phyloP scores from a whole-genome alignment of 1,140 invertebrate genomes.

The Nomia melanderi region DNA sequence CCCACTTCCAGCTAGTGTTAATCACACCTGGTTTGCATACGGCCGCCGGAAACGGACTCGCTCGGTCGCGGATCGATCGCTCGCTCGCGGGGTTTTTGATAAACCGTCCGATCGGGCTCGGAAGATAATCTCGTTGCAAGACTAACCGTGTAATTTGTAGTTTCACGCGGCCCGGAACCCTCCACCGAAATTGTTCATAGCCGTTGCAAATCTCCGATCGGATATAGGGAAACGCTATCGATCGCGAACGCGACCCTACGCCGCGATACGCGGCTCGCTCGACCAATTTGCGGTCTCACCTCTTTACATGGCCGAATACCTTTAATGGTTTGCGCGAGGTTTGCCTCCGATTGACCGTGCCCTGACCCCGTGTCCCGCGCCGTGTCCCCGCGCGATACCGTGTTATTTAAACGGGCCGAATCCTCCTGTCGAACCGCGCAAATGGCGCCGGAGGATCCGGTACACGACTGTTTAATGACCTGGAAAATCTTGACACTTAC shows the following conservation, averaged over 20 bases:
- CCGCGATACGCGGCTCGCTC: not conserved
- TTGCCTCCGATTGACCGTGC: not conserved
- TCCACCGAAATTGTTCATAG: slow-evolving; percentile 18
- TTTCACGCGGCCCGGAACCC: not conserved
- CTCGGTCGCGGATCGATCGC: too few species aligned
- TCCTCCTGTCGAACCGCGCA: not conserved
- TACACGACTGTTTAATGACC: too few species aligned
- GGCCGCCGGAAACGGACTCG: too few species aligned
- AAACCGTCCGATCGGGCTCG: not conserved
- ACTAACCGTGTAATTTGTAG: slow-evolving; percentile 17
- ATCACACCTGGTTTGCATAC: not conserved
- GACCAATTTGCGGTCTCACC: slow-evolving; percentile 22
- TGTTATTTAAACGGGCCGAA: not conserved
- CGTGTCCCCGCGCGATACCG: not conserved
- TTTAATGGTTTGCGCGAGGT: slow-evolving; percentile 18
- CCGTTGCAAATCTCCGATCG: slow-evolving; percentile 34
- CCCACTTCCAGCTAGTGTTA: not conserved
- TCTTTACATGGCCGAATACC: slow-evolving; percentile 16
- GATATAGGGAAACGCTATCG: slow-evolving; percentile 6
- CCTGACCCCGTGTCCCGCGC: not conserved
- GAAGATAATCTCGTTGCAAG: slow-evolving; percentile 12
- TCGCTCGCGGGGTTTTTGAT: not conserved
- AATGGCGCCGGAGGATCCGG: not conserved
- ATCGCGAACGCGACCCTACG: slow-evolving; percentile 12
- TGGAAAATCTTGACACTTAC: too few species aligned